phyloP scores from a whole-genome alignment of 2,113 vertebrate genomes.

The Brachypteracias leptosomus region DNA sequence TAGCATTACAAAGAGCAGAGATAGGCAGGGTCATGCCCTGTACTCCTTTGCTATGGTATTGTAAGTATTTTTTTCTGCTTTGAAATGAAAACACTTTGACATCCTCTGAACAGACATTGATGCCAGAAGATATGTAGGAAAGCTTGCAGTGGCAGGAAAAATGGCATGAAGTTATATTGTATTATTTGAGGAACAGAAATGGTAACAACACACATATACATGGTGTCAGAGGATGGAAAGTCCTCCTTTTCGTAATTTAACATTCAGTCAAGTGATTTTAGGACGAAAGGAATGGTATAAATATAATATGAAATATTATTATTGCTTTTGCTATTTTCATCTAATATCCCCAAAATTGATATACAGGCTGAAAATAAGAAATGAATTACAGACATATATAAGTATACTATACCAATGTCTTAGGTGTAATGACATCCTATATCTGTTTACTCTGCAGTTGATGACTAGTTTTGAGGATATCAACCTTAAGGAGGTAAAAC shows the following conservation, averaged over 20 bases:
- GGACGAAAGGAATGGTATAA: neutral
- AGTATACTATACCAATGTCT: neutral
- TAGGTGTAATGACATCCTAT: neutral
- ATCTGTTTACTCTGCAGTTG: neutral
- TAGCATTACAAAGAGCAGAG: neutral
- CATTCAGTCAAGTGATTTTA: neutral
- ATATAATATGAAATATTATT: neutral
- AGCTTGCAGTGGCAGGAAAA: neutral
- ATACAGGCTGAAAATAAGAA: neutral
- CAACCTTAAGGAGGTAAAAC: neutral
- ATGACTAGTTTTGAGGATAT: neutral
- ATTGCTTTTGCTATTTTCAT: neutral
- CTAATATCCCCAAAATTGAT: neutral
- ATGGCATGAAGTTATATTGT: neutral
- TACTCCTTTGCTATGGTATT: neutral
- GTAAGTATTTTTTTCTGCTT: neutral
- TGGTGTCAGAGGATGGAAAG: neutral
- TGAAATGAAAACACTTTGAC: neutral
- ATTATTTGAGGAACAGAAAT: neutral
- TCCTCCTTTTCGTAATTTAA: fast-evolving
- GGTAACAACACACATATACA: neutral
- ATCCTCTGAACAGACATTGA: neutral
- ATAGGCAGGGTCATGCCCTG: neutral
- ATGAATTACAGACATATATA: neutral
- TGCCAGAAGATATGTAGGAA: neutral